Evolutionary conservation across 1,140 invertebrate species (phyloP), one percentile per base, ranked within the genome.

Genomic region (Gryon sp.): DNA sequence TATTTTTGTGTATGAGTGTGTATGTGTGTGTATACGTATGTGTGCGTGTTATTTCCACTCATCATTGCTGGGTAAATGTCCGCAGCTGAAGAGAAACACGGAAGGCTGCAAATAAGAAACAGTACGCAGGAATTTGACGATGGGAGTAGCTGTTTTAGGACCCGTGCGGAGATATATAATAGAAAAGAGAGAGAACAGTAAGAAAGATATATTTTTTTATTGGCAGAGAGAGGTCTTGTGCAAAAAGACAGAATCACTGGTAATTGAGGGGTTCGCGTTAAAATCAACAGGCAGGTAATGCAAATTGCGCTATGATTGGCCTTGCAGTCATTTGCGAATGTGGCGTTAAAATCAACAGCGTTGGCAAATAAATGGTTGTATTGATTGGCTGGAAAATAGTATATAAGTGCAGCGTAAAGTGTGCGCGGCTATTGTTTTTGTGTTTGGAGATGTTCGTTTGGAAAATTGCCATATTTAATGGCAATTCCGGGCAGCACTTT

Each of bases 41-140:
- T n/a, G n/a, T n/a, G n/a, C n/a, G 32, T 55, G 59, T 63, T 73
- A 66, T 53, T 60, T 66, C 60, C 46, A 74, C 62, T 66, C 70
- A 60, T 75, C 72, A 68, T 75, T 55, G 36, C 20, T 28, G 53
- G 50, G 34, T 50, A 45, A 60, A 60, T 40, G 69, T 50, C 30
- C 34, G 18, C 36, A 18, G 62, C 53, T n/a, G n/a, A n/a, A n/a
- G n/a, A 41, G 2, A 28, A 62, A 73, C 15, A 59, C 69, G 43
- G 60, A 57, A 65, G 50, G 53, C 43, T 26, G 36, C 11, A 3
- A 43, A 45, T 53, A 66, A 77, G 74, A 70, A 76, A 46, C 40
- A n/a, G 16, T 19, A 11, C n/a, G 20, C 36, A 52, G 57, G 66
- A 69, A 72, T 66, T 76, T 40, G 41, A 63, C 30, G 52, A 26